Conservation (phyloP, 2,888 invertebrate species). For the Lithosia quadra region DNA sequence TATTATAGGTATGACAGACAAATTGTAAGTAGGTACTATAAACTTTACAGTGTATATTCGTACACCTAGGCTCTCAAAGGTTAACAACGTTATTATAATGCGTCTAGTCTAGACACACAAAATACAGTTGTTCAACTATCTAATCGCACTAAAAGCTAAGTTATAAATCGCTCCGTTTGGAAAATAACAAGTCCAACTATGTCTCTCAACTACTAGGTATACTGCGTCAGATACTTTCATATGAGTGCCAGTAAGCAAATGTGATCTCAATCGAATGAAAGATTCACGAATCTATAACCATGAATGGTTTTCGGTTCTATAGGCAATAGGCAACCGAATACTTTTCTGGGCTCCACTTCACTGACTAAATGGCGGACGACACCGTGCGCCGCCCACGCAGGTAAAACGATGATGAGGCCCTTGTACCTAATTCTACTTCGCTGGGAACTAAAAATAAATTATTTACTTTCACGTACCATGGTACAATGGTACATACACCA, state of each 20-base stretch:
- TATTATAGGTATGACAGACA: background rate
- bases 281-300: background rate
- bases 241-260: background rate
- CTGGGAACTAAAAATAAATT: background rate
- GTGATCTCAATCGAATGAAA: background rate
- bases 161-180: background rate
- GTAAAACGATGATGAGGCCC: background rate
- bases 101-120: slow-evolving; percentile 4
- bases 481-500: too few species aligned
- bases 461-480: too few species aligned
- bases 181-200: background rate
- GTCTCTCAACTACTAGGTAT: background rate
- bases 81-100: background rate
- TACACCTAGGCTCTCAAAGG: background rate
- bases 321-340: too few species aligned
- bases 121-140: background rate
- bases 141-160: background rate
- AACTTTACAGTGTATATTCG: too few species aligned
- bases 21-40: background rate
- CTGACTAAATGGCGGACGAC: background rate
- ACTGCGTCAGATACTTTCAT: background rate
- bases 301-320: background rate
- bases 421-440: background rate
- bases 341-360: background rate
- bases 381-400: background rate